phyloP scores from a whole-genome alignment of 30 jellyfish, hydroid and myxozoan genomes.

The Hydractinia echinata region DNA sequence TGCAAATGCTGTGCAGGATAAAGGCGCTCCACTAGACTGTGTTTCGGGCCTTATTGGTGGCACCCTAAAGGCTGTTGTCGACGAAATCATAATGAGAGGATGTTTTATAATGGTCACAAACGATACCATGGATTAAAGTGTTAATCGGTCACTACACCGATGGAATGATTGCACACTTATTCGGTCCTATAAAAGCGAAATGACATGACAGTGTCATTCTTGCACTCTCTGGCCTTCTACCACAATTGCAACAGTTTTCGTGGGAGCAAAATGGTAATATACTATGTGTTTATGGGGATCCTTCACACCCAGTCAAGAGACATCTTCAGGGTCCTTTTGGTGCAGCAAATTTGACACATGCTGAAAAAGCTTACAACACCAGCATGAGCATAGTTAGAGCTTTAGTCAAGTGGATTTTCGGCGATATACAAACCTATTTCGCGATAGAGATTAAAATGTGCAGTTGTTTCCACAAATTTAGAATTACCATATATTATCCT shows the following conservation, averaged over 20 bases:
- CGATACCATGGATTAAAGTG: too few relatives aligned
- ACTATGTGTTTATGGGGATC: background rate
- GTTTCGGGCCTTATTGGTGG: too few relatives aligned
- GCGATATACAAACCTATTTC: background rate
- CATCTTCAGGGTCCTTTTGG: background rate
- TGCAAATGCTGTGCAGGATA: too few relatives aligned
- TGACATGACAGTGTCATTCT: conserved; percentile 1
- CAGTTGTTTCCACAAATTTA: too few relatives aligned
- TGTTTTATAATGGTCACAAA: too few relatives aligned
- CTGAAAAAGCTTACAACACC: background rate
- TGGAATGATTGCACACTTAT: background rate
- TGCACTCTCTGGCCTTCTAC: background rate
- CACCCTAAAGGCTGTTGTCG: too few relatives aligned
- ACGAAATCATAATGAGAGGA: too few relatives aligned
- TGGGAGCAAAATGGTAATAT: background rate
- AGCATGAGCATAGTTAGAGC: background rate
- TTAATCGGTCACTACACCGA: too few relatives aligned
- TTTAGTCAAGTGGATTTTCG: conserved; percentile 1
- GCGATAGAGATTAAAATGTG: too few relatives aligned
- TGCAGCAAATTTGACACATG: background rate
- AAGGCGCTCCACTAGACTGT: too few relatives aligned
- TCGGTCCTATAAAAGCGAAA: conserved; percentile 2
- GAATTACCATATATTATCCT: too few relatives aligned
- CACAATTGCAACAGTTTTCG: background rate
- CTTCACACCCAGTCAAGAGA: background rate